A percentile compares a stretch with the other conserved stretches of the same genome.
phyloP scores from a whole-genome alignment of 2,888 invertebrate genomes.

The Cetonia aurata region DNA sequence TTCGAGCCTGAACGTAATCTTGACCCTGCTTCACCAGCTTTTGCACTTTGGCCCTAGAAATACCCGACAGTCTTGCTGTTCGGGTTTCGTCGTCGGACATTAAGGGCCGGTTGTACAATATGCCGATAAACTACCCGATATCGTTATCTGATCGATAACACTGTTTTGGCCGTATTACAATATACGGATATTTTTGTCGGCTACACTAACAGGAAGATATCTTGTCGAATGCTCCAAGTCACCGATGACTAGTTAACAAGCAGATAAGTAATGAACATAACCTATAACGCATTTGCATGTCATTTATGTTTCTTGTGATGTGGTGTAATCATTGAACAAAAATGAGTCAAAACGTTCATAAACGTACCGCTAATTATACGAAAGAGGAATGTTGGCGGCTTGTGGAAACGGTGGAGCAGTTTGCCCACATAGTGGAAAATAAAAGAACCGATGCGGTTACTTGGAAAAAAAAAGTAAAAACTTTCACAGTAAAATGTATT shows the following conservation, averaged over 20 bases:
- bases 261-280: not conserved
- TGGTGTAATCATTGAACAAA: not conserved
- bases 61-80: too few species aligned
- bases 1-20: too few species aligned
- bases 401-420: not conserved
- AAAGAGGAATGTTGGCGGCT: constrained; percentile 5
- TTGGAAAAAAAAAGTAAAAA: constrained; percentile 1
- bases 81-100: too few species aligned
- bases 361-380: constrained; percentile 1
- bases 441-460: not conserved
- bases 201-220: not conserved
- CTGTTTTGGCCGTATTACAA: not conserved
- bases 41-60: too few species aligned
- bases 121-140: not conserved
- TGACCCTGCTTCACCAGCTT: too few species aligned
- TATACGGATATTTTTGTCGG: not conserved
- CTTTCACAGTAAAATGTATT: not conserved
- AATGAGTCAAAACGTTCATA: not conserved
- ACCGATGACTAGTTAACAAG: not conserved
- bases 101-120: not conserved
- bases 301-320: not conserved
- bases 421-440: not conserved
- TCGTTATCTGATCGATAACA: constrained; percentile 1
- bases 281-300: not conserved
- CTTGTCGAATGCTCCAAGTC: not conserved